phyloP scores from a whole-genome alignment of 2,888 invertebrate genomes.

The Drosophila borborema region DNA sequence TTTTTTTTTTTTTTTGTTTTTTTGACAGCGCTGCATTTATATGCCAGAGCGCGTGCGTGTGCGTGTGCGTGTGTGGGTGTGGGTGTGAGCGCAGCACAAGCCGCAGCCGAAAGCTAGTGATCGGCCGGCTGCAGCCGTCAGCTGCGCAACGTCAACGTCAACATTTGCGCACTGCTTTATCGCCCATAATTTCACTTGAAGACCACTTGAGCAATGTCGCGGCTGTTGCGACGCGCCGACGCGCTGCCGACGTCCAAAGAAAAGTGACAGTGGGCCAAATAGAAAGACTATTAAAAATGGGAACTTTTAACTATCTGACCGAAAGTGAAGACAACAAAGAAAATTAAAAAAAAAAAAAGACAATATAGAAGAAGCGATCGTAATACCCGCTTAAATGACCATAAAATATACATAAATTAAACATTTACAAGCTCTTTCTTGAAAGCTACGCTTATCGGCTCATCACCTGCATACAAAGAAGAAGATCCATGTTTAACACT shows the following conservation, averaged over 20 bases:
- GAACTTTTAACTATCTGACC: constrained; percentile 31
- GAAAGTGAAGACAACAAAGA: constrained; percentile 36
- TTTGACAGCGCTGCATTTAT: constrained; percentile 27
- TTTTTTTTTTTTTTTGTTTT: background rate
- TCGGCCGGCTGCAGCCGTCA: constrained; percentile 19
- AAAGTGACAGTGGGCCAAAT: constrained; percentile 72
- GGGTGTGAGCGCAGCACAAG: constrained; percentile 45
- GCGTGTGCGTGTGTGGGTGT: constrained; percentile 9
- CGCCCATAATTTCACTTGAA: constrained; percentile 65
- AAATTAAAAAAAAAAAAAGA: constrained; percentile 26
- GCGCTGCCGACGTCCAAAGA: constrained; percentile 33
- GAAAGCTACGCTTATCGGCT: background rate
- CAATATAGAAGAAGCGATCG: constrained; percentile 6
- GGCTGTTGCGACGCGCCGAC: constrained; percentile 1
- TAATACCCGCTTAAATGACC: constrained; percentile 16
- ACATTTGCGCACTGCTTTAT: constrained; percentile 25
- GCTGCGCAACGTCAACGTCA: constrained; percentile 1
- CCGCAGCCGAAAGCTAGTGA: constrained; percentile 32
- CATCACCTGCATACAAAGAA: background rate
- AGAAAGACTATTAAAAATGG: constrained; percentile 54
- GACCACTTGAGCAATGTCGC: constrained; percentile 70
- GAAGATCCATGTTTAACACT: background rate
- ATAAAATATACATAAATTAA: constrained; percentile 3
- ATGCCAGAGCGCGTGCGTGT: constrained; percentile 13
- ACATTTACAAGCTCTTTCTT: background rate